Base-by-base conservation (phyloP, 2,888 invertebrate genomes). In the Mythimna albipuncta region DNA sequence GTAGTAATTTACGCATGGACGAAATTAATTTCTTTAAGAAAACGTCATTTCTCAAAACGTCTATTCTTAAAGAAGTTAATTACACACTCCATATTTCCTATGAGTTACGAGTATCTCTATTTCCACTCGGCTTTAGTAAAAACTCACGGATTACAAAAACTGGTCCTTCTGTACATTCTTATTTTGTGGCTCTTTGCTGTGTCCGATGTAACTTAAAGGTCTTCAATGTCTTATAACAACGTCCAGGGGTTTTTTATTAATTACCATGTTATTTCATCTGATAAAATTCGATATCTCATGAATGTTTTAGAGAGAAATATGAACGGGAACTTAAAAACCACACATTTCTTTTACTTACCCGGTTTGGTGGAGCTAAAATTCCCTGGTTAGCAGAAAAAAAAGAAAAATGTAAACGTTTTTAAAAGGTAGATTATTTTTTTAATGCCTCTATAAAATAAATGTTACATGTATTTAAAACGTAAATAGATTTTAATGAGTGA, bases 301-400 rank as follows among this genome's bases (percentile, higher is more conserved):
- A 66, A n/a, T 57, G 50, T 63, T 50, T 63, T 64, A 64, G 7
- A 54, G 26, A 57, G n/a, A 38, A 79, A 61, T n/a, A 41, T 52
- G 58, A 38, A 38, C 44, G 21, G 16, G 26, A 62, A 54, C 38
- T 63, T 58, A 1, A 67, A 76, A 72, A 67, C 52, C 77, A 79
- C 77, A 78, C 72, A 59, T 44, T 67, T 52, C 19, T 55, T 13
- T 50, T 13, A 86, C 93, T 91, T 89, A 94, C 94, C 91, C 91
- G 90, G n/a, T 82, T 88, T 71, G 89, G 89, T 71, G 85, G 90
- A 58, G 93, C 92, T 73, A 93, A 81, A 52, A 84, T 88, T 79
- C 94, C 94, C 94, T 94, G 84, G 79, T 79, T 73, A 77, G 91
- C 88, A 88, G 85, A 87, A 85, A 89, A 88, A 83, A 89, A 88